Percentiles rank a stretch among this genome's conserved stretches.
These are phyloP conservation scores for Pachyseris speciosa DNA, from an alignment of 64 coral and sea anemone species.

Conservation along the genomic window DNA sequence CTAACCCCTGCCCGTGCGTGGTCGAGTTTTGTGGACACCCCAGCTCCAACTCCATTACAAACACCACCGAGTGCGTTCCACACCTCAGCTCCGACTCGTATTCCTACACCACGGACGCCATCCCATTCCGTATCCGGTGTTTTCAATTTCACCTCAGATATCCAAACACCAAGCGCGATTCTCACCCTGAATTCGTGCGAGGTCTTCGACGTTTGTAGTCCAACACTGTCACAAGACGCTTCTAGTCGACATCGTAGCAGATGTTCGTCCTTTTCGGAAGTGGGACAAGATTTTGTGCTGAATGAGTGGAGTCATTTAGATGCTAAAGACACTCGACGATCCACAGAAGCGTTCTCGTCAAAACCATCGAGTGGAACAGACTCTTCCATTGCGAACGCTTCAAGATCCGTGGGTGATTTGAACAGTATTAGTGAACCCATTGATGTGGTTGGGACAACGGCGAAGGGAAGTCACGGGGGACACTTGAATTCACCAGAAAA, in stretches of 20 bases:
- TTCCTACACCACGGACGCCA: background rate
- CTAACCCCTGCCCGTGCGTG: slow-evolving; percentile 26
- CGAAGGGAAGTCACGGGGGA: background rate
- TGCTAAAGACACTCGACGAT: background rate
- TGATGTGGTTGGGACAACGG: background rate
- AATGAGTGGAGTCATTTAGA: slow-evolving; percentile 4
- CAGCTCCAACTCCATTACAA: background rate
- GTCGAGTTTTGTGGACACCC: slow-evolving; percentile 12
- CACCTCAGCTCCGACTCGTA: slow-evolving; percentile 21
- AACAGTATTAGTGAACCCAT: slow-evolving; percentile 35
- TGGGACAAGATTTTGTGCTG: background rate
- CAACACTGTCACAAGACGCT: background rate
- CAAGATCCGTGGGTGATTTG: slow-evolving; percentile 11
- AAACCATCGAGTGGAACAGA: slow-evolving; percentile 3
- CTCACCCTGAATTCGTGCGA: background rate
- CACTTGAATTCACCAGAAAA: slow-evolving; percentile 23
- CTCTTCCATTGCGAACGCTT: slow-evolving; percentile 3
- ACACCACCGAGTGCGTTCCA: slow-evolving; percentile 8
- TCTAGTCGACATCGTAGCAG: background rate
- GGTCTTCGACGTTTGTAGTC: background rate
- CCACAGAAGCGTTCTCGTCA: background rate
- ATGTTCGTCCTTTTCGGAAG: background rate
- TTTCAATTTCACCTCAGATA: background rate
- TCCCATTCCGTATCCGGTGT: background rate
- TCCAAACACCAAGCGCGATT: background rate